Evolutionary conservation across 2,113 vertebrate species (phyloP), one percentile per base, ranked within the genome.

Genomic region (Lampris incognitus): DNA sequence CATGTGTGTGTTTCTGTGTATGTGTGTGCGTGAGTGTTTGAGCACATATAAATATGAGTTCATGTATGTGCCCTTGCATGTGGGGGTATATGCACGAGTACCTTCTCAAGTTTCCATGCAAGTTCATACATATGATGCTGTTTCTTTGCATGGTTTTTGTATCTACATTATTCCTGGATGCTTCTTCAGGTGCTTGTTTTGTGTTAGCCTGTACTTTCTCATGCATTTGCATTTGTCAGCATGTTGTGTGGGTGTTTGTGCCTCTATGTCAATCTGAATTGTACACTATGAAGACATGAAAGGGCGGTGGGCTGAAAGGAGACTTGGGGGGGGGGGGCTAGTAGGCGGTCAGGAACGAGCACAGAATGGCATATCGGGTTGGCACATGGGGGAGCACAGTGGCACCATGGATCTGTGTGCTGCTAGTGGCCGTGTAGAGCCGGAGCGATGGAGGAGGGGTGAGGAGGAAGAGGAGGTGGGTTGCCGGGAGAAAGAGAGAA

Each of bases 311-410:
- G 24, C 24, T 24, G 24, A 24, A 24, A 24, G 24, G 24, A 24
- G 24, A 24, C 24, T 24, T 24, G 24, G 24, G 24, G 24, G 24
- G 24, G 24, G 24, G 24, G 44, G 71, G 52, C 44, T 40, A 54
- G 57, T 67, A 42, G 55, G 69, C 79, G 38, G 60, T 46, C 44
- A 46, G 44, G 24, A 72, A 39, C 41, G 69, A 49, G 13, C 39
- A 74, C 41, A 74, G 62, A 56, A 8, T 13, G 68, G 24, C 60
- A 51, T 42, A 5, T 42, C 59, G 11, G 38, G 9, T 52, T n/a
- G 24, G 63, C 66, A 46, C 55, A 24, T 24, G 24, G 24, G 24
- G 24, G 24, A 24, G 24, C 24, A 24, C 24, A 24, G 24, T 24
- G 24, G 24, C 24, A 24, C 24, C 24, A 24, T 24, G 24, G 24